These are phyloP conservation scores for Promerops cafer DNA, from an alignment of 2,113 vertebrate genomes.

Conservation along the genomic window DNA sequence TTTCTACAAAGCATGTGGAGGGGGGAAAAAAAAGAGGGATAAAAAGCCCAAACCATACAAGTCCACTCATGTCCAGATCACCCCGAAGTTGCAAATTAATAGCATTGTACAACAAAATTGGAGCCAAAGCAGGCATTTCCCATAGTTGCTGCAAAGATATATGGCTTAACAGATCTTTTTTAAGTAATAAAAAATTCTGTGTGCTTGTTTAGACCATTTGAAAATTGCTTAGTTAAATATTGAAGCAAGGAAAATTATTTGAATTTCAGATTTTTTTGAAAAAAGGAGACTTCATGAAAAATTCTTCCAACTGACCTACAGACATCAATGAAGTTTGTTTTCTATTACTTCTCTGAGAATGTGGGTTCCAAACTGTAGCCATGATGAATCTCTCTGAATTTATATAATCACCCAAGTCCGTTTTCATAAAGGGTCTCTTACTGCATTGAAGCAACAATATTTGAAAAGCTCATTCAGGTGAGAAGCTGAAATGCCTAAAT, in stretches of 20 bases:
- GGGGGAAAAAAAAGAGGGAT: not conserved
- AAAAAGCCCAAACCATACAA: not conserved
- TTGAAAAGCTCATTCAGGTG: not conserved
- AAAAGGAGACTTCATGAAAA: not conserved
- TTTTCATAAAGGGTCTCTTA: not conserved
- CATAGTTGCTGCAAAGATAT: not conserved
- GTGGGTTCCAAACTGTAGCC: not conserved
- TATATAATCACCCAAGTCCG: not conserved
- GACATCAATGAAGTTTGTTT: not conserved
- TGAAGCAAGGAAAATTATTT: not conserved
- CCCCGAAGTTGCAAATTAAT: constrained; percentile 5
- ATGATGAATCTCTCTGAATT: not conserved
- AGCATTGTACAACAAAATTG: not conserved
- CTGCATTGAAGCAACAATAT: not conserved
- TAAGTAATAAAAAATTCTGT: not conserved
- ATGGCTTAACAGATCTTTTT: not conserved
- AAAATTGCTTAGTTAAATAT: not conserved
- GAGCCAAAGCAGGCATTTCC: not conserved
- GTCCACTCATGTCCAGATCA: not conserved
- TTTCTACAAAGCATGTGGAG: not conserved
- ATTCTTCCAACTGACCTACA: not conserved
- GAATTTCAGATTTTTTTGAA: not conserved
- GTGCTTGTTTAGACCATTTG: not conserved
- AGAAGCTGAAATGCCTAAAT: not conserved
- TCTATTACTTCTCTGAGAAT: not conserved